phyloP scores from a whole-genome alignment of 1,140 invertebrate genomes.

The Pogonognathellus flavescens region DNA sequence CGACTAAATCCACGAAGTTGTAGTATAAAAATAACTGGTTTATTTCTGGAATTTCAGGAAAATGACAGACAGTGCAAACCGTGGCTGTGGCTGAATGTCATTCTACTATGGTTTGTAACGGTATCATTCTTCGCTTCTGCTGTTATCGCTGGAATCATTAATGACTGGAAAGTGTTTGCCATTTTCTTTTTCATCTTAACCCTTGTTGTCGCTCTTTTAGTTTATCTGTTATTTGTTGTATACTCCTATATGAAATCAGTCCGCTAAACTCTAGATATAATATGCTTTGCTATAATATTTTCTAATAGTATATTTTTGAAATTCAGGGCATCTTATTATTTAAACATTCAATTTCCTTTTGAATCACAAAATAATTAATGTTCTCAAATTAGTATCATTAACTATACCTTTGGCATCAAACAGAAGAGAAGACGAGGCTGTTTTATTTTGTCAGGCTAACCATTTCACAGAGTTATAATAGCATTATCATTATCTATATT shows the following conservation, averaged over 20 bases:
- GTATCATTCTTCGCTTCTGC: neutral
- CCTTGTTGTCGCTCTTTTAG: neutral
- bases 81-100: slow-evolving; percentile 4
- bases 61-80: slow-evolving; percentile 18
- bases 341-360: no score
- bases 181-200: slow-evolving; percentile 5
- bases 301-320: neutral
- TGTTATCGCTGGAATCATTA: neutral
- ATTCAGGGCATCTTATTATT: no score
- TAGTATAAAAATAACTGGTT: neutral
- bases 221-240: neutral
- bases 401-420: no score
- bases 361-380: no score
- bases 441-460: no score
- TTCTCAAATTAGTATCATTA: no score
- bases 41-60: neutral
- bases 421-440: no score
- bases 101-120: slow-evolving; percentile 5
- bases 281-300: neutral
- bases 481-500: no score
- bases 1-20: no score
- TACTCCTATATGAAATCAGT: slow-evolving; percentile 12
- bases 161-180: slow-evolving; percentile 3
- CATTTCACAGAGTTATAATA: no score
- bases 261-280: neutral